Evolutionary conservation across 2,888 invertebrate species (phyloP).

Genomic region (Dichetophora obliterata): DNA sequence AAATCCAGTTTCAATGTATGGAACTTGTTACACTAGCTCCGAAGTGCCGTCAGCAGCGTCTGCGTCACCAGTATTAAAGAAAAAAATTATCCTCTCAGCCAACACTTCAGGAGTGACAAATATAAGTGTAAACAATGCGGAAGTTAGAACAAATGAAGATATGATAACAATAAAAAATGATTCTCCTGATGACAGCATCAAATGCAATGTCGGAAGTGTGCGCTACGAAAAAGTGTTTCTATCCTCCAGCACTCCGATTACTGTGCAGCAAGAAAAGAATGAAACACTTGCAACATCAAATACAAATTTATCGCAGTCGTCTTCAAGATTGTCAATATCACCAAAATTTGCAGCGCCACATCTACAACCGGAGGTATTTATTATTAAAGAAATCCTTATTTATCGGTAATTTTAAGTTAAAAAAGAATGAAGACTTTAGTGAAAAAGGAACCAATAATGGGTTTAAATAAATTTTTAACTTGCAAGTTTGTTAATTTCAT

Average conservation of each 20-base stretch:
- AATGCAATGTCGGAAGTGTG: slow-evolving; percentile 52
- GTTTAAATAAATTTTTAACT: no score
- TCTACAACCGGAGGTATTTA: slow-evolving; percentile 20
- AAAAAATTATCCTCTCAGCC: slow-evolving; percentile 66
- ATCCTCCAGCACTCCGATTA: slow-evolving; percentile 60
- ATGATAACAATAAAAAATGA: slow-evolving; percentile 35
- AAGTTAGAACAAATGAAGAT: slow-evolving; percentile 38
- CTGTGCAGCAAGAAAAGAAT: slow-evolving; percentile 24
- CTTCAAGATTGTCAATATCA: slow-evolving; percentile 22
- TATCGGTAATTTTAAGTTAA: neutral
- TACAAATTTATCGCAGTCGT: slow-evolving; percentile 14
- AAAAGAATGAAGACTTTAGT: neutral
- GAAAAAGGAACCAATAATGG: neutral
- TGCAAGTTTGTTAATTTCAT: no score
- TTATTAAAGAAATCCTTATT: neutral
- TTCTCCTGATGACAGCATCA: slow-evolving; percentile 19
- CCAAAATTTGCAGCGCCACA: slow-evolving; percentile 35
- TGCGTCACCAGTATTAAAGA: slow-evolving; percentile 59
- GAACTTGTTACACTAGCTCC: slow-evolving; percentile 47
- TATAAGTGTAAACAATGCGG: slow-evolving; percentile 64
- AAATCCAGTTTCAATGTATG: slow-evolving; percentile 48
- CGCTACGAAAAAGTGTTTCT: slow-evolving; percentile 69
- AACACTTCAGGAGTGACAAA: slow-evolving; percentile 67
- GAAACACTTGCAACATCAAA: slow-evolving; percentile 11
- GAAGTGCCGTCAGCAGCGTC: slow-evolving; percentile 37